A percentile compares a stretch with the other conserved stretches of the same genome.
These are phyloP conservation scores for Struthio camelus DNA, from an alignment of 2,113 vertebrate species.

Conservation along the genomic window DNA sequence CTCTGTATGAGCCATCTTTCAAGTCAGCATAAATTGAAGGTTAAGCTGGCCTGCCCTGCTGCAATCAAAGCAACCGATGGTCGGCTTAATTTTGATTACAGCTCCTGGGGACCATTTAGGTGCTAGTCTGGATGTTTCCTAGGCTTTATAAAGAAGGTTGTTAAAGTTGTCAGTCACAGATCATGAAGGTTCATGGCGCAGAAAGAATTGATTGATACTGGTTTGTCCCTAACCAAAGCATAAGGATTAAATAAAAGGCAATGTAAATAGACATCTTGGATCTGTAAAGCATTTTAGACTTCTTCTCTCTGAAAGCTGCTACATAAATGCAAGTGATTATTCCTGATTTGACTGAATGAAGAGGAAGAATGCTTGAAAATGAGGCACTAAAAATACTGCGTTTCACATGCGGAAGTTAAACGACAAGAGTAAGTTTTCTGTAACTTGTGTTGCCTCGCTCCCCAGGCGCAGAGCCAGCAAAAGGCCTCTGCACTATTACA, in stretches of 20 bases:
- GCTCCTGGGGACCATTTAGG: constrained; percentile 61
- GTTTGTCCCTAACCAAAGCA: constrained; percentile 30
- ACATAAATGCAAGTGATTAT: constrained; percentile 56
- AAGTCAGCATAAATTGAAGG: constrained; percentile 41
- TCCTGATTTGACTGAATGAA: constrained; percentile 53
- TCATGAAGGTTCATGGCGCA: neutral
- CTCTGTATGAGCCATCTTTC: constrained; percentile 15
- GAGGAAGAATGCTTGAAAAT: constrained; percentile 62
- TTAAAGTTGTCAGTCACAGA: constrained; percentile 64
- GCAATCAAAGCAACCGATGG: constrained; percentile 55
- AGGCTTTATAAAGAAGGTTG: constrained; percentile 42
- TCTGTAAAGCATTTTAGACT: neutral
- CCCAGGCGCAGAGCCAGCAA: neutral
- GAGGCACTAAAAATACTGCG: constrained; percentile 53
- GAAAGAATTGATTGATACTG: constrained; percentile 24
- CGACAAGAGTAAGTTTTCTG: neutral
- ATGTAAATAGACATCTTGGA: constrained; percentile 18
- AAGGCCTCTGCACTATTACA: neutral
- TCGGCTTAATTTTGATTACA: constrained; percentile 65
- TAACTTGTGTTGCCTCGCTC: accelerated
- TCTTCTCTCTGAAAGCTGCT: constrained; percentile 26
- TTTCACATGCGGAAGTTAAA: constrained; percentile 21
- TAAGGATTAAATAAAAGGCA: constrained; percentile 9
- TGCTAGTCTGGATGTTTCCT: constrained; percentile 37
- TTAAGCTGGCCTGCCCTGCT: constrained; percentile 34